Percentiles rank a stretch among this genome's conserved stretches.
Conservation (phyloP, 2,797 vertebrate genomes). For the Lacerta viridis region DNA sequence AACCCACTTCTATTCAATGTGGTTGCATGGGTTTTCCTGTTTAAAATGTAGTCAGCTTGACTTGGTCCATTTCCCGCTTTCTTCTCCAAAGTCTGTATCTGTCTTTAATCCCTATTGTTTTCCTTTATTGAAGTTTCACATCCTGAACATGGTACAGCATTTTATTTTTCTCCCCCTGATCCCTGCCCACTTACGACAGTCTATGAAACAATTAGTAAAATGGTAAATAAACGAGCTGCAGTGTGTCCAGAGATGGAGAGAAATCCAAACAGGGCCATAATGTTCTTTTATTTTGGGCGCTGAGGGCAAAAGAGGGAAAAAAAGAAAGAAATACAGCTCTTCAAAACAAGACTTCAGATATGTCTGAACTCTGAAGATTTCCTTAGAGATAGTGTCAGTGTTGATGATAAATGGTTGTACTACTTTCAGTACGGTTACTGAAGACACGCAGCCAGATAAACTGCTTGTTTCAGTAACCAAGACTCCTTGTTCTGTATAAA, state of each 20-base stretch:
- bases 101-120: neutral
- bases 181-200: neutral
- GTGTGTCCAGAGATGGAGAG: conserved; percentile 13
- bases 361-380: conserved; percentile 33
- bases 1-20: neutral
- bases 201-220: conserved; percentile 18
- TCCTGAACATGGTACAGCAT: neutral
- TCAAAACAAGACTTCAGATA: conserved; percentile 36
- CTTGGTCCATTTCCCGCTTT: neutral
- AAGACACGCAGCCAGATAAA: conserved; percentile 26
- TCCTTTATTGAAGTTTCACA: neutral
- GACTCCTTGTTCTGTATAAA: neutral
- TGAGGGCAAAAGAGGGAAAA: too few species aligned
- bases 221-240: conserved; percentile 13
- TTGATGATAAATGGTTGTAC: conserved; percentile 32
- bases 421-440: conserved; percentile 16
- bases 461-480: conserved; percentile 19
- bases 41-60: neutral
- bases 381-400: conserved; percentile 30
- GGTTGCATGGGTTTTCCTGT: accelerated
- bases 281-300: neutral
- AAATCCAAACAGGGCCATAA: neutral
- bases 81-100: neutral
- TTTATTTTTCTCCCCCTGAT: neutral
- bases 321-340: neutral